phyloP scores from a whole-genome alignment of 2,888 invertebrate genomes.

The Patella ulyssiponensis region DNA sequence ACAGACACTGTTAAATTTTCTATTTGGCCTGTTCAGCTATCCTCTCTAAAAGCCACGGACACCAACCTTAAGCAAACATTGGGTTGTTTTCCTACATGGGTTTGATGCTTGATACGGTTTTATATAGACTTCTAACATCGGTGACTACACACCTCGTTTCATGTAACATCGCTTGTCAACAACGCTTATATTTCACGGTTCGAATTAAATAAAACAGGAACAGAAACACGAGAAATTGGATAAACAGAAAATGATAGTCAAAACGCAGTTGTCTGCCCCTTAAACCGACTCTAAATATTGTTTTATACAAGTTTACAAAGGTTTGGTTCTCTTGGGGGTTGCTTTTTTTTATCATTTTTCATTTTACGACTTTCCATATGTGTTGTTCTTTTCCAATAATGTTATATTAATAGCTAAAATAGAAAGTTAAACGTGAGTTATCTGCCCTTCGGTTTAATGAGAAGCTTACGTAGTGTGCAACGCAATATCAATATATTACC shows the following conservation, averaged over 20 bases:
- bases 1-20: too few species aligned
- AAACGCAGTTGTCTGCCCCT: background rate
- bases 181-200: background rate
- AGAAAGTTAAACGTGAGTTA: too few species aligned
- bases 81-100: background rate
- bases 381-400: too few species aligned
- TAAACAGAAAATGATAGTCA: background rate
- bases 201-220: background rate
- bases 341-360: background rate
- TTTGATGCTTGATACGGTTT: background rate
- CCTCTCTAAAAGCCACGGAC: too few species aligned
- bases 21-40: too few species aligned
- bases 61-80: background rate
- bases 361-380: too few species aligned
- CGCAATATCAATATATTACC: too few species aligned
- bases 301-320: background rate
- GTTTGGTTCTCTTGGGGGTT: background rate
- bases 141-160: background rate
- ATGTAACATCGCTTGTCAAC: slow-evolving; percentile 6
- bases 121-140: background rate
- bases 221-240: background rate
- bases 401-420: too few species aligned
- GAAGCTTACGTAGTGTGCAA: too few species aligned
- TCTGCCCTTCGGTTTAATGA: too few species aligned
- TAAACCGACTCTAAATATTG: background rate